Evolutionary conservation across 1,140 invertebrate genomes (phyloP).

Genomic region (Pteromalus puparum): DNA sequence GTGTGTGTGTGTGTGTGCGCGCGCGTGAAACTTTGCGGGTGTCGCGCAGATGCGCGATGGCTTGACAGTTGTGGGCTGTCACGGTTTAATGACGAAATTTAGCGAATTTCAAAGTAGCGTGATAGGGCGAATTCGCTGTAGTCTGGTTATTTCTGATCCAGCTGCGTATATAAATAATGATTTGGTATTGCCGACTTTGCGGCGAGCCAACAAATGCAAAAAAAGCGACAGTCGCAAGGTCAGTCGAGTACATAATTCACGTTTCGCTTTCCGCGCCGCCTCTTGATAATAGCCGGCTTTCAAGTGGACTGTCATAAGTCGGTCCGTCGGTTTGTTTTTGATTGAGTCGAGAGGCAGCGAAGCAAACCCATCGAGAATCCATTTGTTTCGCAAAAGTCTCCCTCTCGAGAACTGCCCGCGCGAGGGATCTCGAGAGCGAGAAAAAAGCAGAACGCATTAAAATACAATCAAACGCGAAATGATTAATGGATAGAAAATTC

Average conservation of each 20-base stretch:
- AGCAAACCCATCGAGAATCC: constrained; percentile 41
- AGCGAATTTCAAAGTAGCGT: constrained; percentile 5
- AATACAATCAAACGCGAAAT: constrained; percentile 24
- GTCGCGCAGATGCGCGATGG: not conserved
- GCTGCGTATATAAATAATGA: not conserved
- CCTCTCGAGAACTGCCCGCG: not conserved
- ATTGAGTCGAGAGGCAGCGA: not conserved
- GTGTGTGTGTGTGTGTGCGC: too few species aligned
- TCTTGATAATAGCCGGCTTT: constrained; percentile 34
- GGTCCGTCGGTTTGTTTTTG: constrained; percentile 26
- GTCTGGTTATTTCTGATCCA: not conserved
- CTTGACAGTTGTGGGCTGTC: not conserved
- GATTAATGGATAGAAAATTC: constrained; percentile 48
- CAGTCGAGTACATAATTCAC: constrained; percentile 6
- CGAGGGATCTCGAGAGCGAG: constrained; percentile 15
- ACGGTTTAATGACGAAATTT: constrained; percentile 2
- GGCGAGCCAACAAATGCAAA: not conserved
- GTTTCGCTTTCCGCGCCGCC: not conserved
- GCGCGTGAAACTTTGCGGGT: not conserved
- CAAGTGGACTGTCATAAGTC: constrained; percentile 14
- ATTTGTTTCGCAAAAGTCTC: constrained; percentile 26
- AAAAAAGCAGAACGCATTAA: constrained; percentile 30
- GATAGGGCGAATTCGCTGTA: not conserved
- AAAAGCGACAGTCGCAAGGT: constrained; percentile 27
- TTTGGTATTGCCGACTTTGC: not conserved